Base-by-base conservation (phyloP, 1,140 invertebrate genomes). In the Venturia canescens region DNA sequence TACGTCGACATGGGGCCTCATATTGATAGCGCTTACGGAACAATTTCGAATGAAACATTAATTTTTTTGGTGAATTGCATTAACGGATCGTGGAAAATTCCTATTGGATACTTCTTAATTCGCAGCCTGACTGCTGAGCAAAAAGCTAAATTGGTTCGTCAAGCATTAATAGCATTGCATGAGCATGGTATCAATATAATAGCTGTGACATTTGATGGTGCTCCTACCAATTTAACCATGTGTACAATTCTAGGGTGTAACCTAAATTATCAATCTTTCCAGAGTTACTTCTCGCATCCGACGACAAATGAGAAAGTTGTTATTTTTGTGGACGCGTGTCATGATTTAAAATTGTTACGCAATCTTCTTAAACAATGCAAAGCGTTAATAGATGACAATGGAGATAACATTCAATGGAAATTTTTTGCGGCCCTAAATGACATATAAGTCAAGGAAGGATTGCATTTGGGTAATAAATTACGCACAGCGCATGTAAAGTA, bases 51-150 rank as follows among this genome's bases (percentile, higher is more conserved):
- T 74, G 79, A 89, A 76, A 87, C 85, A 18, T 80, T 90, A 23
- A 83, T 86, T 13, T 90, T 90, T 67, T 84, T 89, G 84, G 53
- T 87, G 3, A 85, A 85, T 31, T 78, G 38, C 44, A 53, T 90
- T 7, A 90, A 89, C 83, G 80, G 71, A 21, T 48, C 27, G 11
- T 90, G 85, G 85, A 91, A 91, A 81, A 76, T 90, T 6, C 88
- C 88, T n/a, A 83, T 88, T n/a, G 85, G 83, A 0, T 89, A 90
- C 78, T 90, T 88, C 85, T 85, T 90, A n/a, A 86, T 87, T n/a
- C 27, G 83, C 60, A 72, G 75, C 50, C 72, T 88, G 21, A 80
- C 23, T 31, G 83, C 78, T 6, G 21, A 53, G 15, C 70, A 85
- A 84, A 66, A 34, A 11, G 84, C 84, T 21, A 85, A 84, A 53